Percentiles rank a stretch among this genome's conserved stretches.
Evolutionary conservation across 1,140 invertebrate species (phyloP).

Genomic region (Drosophila busckii): DNA sequence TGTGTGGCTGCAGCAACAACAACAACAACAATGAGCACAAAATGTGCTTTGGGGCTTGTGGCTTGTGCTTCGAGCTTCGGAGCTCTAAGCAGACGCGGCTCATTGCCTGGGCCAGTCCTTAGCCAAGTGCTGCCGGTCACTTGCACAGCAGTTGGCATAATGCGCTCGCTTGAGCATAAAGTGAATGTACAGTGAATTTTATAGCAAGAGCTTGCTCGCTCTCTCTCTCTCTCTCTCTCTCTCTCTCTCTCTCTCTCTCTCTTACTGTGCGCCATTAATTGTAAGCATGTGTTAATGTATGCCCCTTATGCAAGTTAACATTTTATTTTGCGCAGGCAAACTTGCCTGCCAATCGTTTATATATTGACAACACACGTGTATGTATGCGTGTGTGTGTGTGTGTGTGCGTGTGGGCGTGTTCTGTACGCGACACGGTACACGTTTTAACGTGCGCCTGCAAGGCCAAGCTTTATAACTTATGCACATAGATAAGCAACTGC

Average conservation of each 20-base stretch:
- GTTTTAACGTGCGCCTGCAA: constrained; percentile 54
- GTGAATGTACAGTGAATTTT: too few relatives aligned
- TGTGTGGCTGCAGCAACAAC: too few relatives aligned
- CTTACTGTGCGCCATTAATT: constrained; percentile 44
- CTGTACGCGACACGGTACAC: constrained; percentile 66
- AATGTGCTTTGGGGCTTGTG: too few relatives aligned
- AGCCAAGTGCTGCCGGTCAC: too few relatives aligned
- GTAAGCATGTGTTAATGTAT: constrained; percentile 76
- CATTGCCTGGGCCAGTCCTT: too few relatives aligned
- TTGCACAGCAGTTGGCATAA: too few relatives aligned
- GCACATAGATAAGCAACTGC: constrained; percentile 69
- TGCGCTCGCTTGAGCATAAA: too few relatives aligned
- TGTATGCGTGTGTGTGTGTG: background rate
- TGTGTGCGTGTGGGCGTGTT: constrained; percentile 3
- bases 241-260: background rate
- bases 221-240: background rate
- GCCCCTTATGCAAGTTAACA: constrained; percentile 68
- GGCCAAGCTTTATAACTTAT: constrained; percentile 61
- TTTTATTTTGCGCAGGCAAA: constrained; percentile 69
- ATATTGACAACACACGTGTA: constrained; percentile 27
- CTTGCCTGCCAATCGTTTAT: too few relatives aligned
- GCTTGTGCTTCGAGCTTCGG: too few relatives aligned
- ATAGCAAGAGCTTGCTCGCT: too few relatives aligned
- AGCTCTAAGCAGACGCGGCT: too few relatives aligned
- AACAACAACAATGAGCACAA: too few relatives aligned